Evolutionary conservation across 2,797 vertebrate species (phyloP), one percentile per base, ranked within the genome.

Genomic region (Lagorchestes hirsutus): DNA sequence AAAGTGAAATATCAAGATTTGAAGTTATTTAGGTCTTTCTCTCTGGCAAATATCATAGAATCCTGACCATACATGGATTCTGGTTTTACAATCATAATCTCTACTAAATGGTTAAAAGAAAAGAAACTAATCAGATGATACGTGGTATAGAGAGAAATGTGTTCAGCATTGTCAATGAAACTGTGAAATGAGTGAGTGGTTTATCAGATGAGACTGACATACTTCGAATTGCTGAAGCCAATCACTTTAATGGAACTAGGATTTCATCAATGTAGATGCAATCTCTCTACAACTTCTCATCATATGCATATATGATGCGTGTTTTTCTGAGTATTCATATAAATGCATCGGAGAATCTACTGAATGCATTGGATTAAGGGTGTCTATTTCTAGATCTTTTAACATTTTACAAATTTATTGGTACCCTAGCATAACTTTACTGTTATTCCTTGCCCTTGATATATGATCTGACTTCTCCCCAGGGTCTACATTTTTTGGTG

Each of bases 1-100:
- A 97, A 97, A 97, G 9, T 67, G 54, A 95, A 96, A 91, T 94
- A 90, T 93, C 90, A 92, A 94, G 91, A 96, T 93, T 94, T 93
- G 28, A 93, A 91, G 93, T 92, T 95, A 57, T 93, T 28, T 54
- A 59, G 10, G 34, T 27, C 95, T 55, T n/a, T 90, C 18, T 94
- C 31, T 90, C 11, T 82, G 52, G 67, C 13, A 94, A 92, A 95
- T 91, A 92, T 94, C 59, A 96, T n/a, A 96, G 16, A 31, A n/a
- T 94, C 57, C 13, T 94, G 82, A 94, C 28, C 18, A 28, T 28
- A 58, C 18, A 9, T 91, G 1, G n/a, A 95, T 55, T 97, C 29
- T 91, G 18, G 40, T 82, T 46, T 24, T 82, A 82, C 8, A 27
- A 82, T 82, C 74, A 82, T 46, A 82, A 82, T 82, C 46, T 82